Evolutionary conservation across 2,888 invertebrate genomes (phyloP), one percentile per base, ranked within the genome.

Genomic region (Agrotis segetum): DNA sequence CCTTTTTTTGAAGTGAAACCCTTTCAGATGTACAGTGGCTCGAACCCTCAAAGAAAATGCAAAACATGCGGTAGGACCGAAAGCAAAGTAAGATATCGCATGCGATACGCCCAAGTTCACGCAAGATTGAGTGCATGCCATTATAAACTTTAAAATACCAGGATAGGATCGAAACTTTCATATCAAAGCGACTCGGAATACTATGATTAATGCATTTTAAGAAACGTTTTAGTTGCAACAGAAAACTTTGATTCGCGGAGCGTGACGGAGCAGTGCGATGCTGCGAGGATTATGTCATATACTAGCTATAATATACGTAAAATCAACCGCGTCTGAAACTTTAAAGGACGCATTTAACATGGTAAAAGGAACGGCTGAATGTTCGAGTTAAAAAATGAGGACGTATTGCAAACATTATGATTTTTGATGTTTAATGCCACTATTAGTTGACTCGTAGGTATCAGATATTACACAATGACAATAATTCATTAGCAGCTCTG

Each of bases 121-220:
- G 89, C 87, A 89, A 87, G 78, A 88, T 88, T 84, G 74, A 84
- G 78, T 83, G 71, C 80, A 85, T 60, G 77, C 84, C 64, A 89
- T 87, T 88, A 88, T 86, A 85, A 88, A 90, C 92, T 91, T 91
- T 90, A 90, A 82, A 87, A 79, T 86, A 81, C 75, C 79, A 87
- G 68, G 56, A 85, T 89, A 91, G 79, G 86, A 91, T 92, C 87
- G 87, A 93, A 90, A 90, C 85, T 92, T 88, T 88, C 73, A 84
- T 83, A 85, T 79, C 77, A 83, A 78, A 83, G 73, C 75, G 73
- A 86, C 83, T 87, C 77, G 87, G 85, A 91, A 90, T 91, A 88
- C 87, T 88, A 92, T 92, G 92, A 93, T 92, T 92, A 93, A 93
- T 93, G 91, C 90, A 92, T 92, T 93, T 92, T 91, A 92, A 90